Base-by-base conservation (phyloP, 2,888 invertebrate species). In the Meghimatium bilineatum region DNA sequence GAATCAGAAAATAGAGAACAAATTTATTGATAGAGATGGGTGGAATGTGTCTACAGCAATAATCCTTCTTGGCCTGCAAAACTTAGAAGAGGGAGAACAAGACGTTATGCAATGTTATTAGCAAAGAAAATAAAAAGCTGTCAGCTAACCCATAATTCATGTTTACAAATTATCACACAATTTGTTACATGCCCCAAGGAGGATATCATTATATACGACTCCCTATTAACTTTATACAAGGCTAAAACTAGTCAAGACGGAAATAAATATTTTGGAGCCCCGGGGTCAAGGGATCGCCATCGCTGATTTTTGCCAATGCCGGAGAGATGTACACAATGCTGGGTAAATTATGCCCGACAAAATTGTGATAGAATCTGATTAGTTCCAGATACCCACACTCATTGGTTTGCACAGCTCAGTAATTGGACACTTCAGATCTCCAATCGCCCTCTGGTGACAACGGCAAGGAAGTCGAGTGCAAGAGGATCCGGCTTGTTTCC, bases 401-500 rank as follows among this genome's bases (percentile, higher is more conserved):
- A 26, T n/a, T 80, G 80, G 80, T 29, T 69, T 14, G 67, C 66
- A 26, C 78, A 12, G 78, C n/a, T 49, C 29, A 34, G 80, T 80
- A 80, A 80, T 80, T 80, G 80, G 80, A 80, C 69, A 32, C 80
- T 80, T 69, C 80, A 71, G 71, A 49, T 17, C 26, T 69, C 29
- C 71, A 69, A 52, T 17, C 71, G 71, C 56, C 80, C 80, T 49
- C 67, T 29, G 79, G 80, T 52, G 80, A 71, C 71, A n/a, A 34
- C 52, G 71, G 36, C 32, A 20, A 49, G 80, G 80, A 80, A 80
- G 80, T 34, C 32, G 32, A 80, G 67, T 71, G 80, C 80, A 80
- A 80, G 71, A 23, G 80, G 80, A 80, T 80, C 71, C 80, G 80
- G 80, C 80, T 71, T 71, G 80, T 80, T 80, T 80, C 80, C 80